Evolutionary conservation across 2,888 invertebrate species (phyloP).

Genomic region (Drosophila pegasa): DNA sequence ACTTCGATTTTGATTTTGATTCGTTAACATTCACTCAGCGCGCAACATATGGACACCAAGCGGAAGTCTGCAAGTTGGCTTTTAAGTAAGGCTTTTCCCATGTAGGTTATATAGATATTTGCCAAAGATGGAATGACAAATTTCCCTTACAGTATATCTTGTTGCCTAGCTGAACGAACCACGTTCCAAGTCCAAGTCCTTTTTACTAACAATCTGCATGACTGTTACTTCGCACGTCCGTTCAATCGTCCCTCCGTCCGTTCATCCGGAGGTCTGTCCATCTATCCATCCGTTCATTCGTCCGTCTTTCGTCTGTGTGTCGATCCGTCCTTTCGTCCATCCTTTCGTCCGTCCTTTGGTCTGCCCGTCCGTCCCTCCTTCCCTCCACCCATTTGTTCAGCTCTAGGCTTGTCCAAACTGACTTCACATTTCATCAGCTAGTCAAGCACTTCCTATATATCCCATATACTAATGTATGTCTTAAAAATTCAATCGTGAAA

Average conservation of each 20-base stretch:
- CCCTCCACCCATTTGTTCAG: background rate
- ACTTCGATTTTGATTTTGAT: conserved; percentile 10
- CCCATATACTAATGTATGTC: background rate
- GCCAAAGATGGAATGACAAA: background rate
- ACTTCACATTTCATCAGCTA: background rate
- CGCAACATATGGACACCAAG: conserved; percentile 26
- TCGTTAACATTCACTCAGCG: conserved; percentile 24
- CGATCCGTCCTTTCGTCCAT: no score
- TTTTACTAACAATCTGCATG: no score
- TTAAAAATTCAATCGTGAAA: background rate
- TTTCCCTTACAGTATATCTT: no score
- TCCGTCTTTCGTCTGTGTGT: no score
- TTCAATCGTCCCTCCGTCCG: no score
- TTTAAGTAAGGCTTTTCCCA: background rate
- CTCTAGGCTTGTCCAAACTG: background rate
- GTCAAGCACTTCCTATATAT: background rate
- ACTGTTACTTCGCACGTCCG: no score
- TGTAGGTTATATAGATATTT: no score
- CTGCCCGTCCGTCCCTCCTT: background rate
- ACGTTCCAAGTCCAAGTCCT: no score
- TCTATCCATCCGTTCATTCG: no score
- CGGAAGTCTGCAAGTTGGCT: conserved; percentile 24
- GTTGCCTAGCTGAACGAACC: no score
- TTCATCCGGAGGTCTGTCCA: no score
- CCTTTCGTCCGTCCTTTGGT: background rate